A percentile compares a stretch with the other conserved stretches of the same genome.
Conservation (phyloP, 1,140 invertebrate genomes). For the Caenorhabditis remanei region DNA sequence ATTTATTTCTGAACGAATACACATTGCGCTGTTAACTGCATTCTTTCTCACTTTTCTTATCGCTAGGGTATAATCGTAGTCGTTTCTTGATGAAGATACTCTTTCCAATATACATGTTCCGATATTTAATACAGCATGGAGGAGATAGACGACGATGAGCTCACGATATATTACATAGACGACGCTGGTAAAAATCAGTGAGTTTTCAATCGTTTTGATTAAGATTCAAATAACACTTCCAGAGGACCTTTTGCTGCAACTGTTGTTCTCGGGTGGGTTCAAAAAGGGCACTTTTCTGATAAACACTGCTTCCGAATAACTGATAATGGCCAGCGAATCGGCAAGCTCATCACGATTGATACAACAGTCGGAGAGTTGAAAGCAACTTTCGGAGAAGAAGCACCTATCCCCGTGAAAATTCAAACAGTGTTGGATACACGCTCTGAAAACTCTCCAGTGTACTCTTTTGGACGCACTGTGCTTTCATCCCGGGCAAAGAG, state of each 20-base stretch:
- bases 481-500: too few species aligned
- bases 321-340: background rate
- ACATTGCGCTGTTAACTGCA: too few species aligned
- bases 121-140: background rate
- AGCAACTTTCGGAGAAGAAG: background rate
- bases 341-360: background rate
- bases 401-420: background rate
- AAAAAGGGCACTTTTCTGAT: background rate
- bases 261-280: background rate
- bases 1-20: too few species aligned
- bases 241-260: conserved; percentile 6
- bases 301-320: background rate
- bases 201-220: background rate
- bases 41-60: too few species aligned
- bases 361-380: background rate
- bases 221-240: background rate
- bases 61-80: too few species aligned
- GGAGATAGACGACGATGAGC: background rate
- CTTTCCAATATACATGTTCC: too few species aligned
- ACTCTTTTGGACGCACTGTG: too few species aligned
- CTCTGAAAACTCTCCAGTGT: too few species aligned
- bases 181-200: background rate
- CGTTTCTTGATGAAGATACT: too few species aligned
- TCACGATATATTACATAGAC: conserved; percentile 1
- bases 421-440: background rate